Evolutionary conservation across 2,797 vertebrate species (phyloP).

Genomic region (Jordanella pulchra): DNA sequence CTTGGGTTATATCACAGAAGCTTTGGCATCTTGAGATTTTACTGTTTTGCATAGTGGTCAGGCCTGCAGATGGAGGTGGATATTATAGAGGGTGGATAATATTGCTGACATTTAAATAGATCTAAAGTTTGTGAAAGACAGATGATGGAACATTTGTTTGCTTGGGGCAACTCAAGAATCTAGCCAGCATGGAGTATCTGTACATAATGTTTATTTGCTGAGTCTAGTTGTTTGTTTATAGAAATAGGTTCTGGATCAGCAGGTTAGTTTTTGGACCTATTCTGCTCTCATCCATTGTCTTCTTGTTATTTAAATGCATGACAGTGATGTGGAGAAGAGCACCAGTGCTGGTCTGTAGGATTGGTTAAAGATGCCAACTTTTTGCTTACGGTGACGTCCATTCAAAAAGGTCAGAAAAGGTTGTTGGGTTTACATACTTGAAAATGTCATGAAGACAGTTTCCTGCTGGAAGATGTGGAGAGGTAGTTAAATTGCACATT

Average conservation of each 20-base stretch:
- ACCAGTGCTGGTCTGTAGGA: conserved; percentile 71
- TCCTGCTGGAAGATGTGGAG: conserved; percentile 23
- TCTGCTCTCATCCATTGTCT: conserved; percentile 32
- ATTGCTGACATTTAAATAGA: conserved; percentile 77
- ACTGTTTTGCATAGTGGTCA: conserved; percentile 37
- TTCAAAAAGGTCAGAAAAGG: conserved; percentile 75
- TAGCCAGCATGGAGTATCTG: conserved; percentile 59
- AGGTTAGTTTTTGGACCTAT: conserved; percentile 29
- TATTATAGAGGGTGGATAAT: conserved; percentile 50
- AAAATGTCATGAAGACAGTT: conserved; percentile 24
- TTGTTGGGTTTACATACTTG: conserved; percentile 34
- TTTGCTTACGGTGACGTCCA: conserved; percentile 45
- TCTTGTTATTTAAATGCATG: conserved; percentile 19
- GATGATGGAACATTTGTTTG: conserved; percentile 79
- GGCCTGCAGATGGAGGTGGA: conserved; percentile 47
- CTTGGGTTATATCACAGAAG: conserved; percentile 46
- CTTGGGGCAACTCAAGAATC: conserved; percentile 69
- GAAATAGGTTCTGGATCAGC: conserved; percentile 29
- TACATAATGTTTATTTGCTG: conserved; percentile 66
- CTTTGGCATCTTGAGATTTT: conserved; percentile 66
- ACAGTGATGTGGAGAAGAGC: conserved; percentile 40
- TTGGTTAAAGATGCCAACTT: conserved; percentile 60
- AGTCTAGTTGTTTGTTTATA: conserved; percentile 38
- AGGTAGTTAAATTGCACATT: conserved; percentile 5
- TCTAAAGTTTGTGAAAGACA: conserved; percentile 74